Evolutionary conservation across 2,888 invertebrate genomes (phyloP).

Genomic region (Boloria selene): DNA sequence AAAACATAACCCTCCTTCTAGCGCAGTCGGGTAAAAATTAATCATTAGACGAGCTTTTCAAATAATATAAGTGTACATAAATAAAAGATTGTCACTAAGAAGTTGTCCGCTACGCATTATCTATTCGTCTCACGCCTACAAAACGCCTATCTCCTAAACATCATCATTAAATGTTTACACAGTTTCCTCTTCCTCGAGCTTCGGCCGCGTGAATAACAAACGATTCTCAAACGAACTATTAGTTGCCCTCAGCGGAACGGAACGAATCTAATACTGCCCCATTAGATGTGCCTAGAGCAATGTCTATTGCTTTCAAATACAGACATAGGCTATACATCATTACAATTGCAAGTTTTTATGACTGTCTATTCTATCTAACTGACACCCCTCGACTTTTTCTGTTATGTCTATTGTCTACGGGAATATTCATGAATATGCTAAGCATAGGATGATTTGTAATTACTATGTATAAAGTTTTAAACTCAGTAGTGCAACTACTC

Average conservation of each 20-base stretch:
- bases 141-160: conserved; percentile 14
- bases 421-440: conserved; percentile 1
- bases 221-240: conserved; percentile 45
- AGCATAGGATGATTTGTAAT: no score
- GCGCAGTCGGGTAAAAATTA: no score
- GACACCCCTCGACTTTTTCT: conserved; percentile 6
- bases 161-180: conserved; percentile 53
- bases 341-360: conserved; percentile 13
- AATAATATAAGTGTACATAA: not conserved
- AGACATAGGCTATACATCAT: conserved; percentile 5
- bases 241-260: conserved; percentile 58
- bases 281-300: conserved; percentile 28
- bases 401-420: not conserved
- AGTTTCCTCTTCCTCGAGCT: conserved; percentile 60
- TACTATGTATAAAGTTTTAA: no score
- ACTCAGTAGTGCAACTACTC: no score
- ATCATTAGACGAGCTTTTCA: no score
- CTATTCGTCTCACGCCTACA: not conserved
- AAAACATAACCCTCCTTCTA: no score
- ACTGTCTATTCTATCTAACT: not conserved
- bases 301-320: conserved; percentile 32
- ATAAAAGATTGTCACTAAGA: not conserved
- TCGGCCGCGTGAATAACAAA: conserved; percentile 56
- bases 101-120: not conserved
- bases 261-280: conserved; percentile 48